A percentile compares a stretch with the other conserved stretches of the same genome.
phyloP scores from a whole-genome alignment of 2,113 vertebrate species.

The Catharus fuscescens region DNA sequence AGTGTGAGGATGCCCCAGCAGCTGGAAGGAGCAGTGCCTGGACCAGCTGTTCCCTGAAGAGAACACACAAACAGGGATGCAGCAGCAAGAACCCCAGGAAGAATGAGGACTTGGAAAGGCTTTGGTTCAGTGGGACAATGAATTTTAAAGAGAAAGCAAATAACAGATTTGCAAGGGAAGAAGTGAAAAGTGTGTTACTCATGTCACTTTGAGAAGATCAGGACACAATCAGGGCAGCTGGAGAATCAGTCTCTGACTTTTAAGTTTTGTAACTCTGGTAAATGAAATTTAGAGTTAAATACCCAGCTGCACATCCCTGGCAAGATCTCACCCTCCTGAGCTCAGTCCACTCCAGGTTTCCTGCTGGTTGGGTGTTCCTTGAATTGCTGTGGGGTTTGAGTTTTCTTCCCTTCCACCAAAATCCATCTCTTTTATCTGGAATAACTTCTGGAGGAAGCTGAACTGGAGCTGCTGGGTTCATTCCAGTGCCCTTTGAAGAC shows the following conservation, averaged over 20 bases:
- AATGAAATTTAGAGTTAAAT: background rate
- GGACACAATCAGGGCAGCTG: background rate
- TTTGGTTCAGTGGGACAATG: background rate
- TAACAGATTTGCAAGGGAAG: background rate
- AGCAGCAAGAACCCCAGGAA: background rate
- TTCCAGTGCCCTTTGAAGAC: fast-evolving
- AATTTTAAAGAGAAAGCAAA: background rate
- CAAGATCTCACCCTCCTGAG: background rate
- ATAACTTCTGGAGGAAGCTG: background rate
- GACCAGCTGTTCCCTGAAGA: fast-evolving
- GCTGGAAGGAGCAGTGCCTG: background rate
- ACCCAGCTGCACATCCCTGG: fast-evolving
- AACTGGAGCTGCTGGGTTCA: background rate
- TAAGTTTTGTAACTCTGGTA: background rate
- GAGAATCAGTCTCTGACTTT: background rate
- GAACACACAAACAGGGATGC: background rate
- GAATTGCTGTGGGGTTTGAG: background rate
- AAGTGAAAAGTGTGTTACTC: background rate
- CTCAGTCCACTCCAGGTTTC: fast-evolving
- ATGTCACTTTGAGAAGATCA: background rate
- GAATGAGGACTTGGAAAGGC: background rate
- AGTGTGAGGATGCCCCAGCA: background rate
- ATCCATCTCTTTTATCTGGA: background rate
- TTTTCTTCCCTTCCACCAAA: background rate
- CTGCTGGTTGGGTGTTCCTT: background rate